Evolutionary conservation across 2,888 invertebrate species (phyloP).

Genomic region (Hipparchia sbordonii): DNA sequence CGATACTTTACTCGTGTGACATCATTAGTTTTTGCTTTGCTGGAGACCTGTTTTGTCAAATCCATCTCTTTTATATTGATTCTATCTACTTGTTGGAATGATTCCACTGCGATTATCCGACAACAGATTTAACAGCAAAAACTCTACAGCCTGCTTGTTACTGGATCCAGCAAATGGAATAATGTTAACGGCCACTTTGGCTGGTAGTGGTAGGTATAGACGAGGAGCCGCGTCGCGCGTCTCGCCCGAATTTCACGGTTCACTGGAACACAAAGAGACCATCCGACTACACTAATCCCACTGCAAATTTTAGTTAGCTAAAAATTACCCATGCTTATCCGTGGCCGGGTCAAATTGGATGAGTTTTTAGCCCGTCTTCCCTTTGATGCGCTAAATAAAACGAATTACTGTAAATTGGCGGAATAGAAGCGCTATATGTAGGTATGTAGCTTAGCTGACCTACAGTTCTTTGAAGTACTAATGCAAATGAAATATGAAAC

Average conservation of each 20-base stretch:
- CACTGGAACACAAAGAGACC: constrained; percentile 57
- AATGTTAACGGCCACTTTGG: background rate
- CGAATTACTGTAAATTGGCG: constrained; percentile 15
- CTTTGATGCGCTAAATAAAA: constrained; percentile 36
- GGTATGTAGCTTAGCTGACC: background rate
- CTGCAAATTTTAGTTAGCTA: constrained; percentile 46
- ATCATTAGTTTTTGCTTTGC: no score
- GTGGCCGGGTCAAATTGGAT: constrained; percentile 37
- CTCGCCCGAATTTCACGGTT: constrained; percentile 48
- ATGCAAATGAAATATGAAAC: background rate
- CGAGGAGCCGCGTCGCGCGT: constrained; percentile 29
- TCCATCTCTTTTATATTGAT: no score
- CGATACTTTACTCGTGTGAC: no score
- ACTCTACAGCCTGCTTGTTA: background rate
- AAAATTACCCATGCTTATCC: constrained; percentile 43
- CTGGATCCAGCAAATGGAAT: background rate
- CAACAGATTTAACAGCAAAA: no score
- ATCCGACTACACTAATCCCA: constrained; percentile 47
- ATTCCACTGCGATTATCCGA: no score
- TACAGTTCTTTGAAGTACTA: background rate
- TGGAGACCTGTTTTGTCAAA: no score
- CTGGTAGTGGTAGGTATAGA: background rate
- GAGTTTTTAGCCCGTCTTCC: constrained; percentile 33
- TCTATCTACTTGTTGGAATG: no score
- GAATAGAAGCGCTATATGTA: constrained; percentile 6